phyloP scores from a whole-genome alignment of 1,140 invertebrate genomes.

The Caenorhabditis brenneri region DNA sequence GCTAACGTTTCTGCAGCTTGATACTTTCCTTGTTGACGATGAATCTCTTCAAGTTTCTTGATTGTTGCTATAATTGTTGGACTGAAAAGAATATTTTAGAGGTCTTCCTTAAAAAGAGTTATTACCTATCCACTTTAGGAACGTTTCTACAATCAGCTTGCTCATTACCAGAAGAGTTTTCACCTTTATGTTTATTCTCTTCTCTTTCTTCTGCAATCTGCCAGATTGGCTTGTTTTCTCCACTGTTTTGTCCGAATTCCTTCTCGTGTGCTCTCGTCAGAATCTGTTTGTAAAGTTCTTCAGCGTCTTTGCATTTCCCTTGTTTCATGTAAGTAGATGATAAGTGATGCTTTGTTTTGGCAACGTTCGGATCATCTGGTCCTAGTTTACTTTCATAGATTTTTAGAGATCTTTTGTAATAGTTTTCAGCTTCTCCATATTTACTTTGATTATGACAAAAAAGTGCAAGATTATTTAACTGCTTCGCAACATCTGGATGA shows the following conservation, averaged over 20 bases:
- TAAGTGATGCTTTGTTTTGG: slow-evolving; percentile 99
- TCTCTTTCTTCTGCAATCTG: slow-evolving; percentile 91
- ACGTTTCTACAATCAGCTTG: slow-evolving; percentile 97
- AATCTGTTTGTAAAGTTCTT: slow-evolving; percentile 93
- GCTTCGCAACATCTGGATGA: slow-evolving; percentile 99
- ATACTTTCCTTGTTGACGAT: slow-evolving; percentile 95
- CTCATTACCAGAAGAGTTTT: slow-evolving; percentile 81
- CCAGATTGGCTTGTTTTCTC: slow-evolving; percentile 98
- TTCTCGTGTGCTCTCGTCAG: slow-evolving; percentile 93
- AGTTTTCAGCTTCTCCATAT: slow-evolving; percentile 77
- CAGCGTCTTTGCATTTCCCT: slow-evolving; percentile 98
- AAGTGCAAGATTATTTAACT: slow-evolving; percentile 96
- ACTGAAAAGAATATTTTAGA: too few species aligned
- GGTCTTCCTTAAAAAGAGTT: too few species aligned
- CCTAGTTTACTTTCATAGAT: slow-evolving; percentile 97
- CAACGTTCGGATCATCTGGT: slow-evolving; percentile 96
- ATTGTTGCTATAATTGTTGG: slow-evolving; percentile 95
- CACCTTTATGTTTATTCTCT: slow-evolving; percentile 78
- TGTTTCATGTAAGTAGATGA: slow-evolving; percentile 98
- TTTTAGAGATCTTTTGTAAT: slow-evolving; percentile 91
- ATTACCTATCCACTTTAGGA: slow-evolving; percentile 92
- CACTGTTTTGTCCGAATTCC: slow-evolving; percentile 83
- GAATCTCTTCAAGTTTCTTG: slow-evolving; percentile 94
- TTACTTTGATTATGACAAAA: slow-evolving; percentile 91
- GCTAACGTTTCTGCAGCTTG: slow-evolving; percentile 98